A percentile compares a stretch with the other conserved stretches of the same genome.
Conservation (phyloP, 2,113 vertebrate genomes). For the Lasiurus cinereus region DNA sequence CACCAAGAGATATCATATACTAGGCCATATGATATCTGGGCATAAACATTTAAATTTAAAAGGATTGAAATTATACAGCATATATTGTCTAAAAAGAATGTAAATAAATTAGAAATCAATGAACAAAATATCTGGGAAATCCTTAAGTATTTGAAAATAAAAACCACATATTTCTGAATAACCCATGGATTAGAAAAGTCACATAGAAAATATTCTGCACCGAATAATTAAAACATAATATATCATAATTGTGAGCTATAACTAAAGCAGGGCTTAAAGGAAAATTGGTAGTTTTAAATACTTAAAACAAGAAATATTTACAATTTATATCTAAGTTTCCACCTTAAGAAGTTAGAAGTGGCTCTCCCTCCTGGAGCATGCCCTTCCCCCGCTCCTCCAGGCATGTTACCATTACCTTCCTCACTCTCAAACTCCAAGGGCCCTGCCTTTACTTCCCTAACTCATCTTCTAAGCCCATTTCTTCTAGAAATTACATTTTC, state of each 20-base stretch:
- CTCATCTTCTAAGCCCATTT: too few relatives aligned
- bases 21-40: too few relatives aligned
- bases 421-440: too few relatives aligned
- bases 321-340: background rate
- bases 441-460: too few relatives aligned
- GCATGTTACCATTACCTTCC: too few relatives aligned
- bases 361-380: too few relatives aligned
- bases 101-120: background rate
- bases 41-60: background rate
- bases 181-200: constrained; percentile 30
- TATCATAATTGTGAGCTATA: background rate
- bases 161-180: background rate
- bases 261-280: background rate
- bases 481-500: too few relatives aligned
- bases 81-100: background rate
- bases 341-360: background rate
- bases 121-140: constrained; percentile 29
- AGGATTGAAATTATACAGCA: background rate
- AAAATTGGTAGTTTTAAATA: constrained; percentile 11
- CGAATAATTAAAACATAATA: constrained; percentile 10
- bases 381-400: too few relatives aligned
- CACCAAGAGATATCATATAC: background rate
- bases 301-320: constrained; percentile 34
- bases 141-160: constrained; percentile 32
- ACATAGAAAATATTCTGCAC: background rate